Base-by-base conservation (phyloP, 2,888 invertebrate genomes). In the Sarcophaga rosellei region DNA sequence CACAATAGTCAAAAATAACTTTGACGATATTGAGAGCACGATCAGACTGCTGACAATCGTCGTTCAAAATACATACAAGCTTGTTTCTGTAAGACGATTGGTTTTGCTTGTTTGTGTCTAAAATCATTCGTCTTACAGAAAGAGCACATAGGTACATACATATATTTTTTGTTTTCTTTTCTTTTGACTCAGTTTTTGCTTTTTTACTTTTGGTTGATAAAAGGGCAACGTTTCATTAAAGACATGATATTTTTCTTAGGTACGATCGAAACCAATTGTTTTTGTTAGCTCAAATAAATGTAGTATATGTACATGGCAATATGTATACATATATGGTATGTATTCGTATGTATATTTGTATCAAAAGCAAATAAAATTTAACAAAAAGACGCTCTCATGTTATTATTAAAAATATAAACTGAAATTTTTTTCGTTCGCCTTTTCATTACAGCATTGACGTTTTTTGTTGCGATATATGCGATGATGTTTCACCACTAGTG, bases 221-320 rank as follows among this genome's bases (percentile, higher is more conserved):
- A 86, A 86, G 86, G 80, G 83, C 86, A 83, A 81, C 69, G 80
- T 63, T 82, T 86, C 73, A 73, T 80, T 45, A 23, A 80, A 80
- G 61, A 79, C 66, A 70, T 74, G 53, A 62, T 68, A 21, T 69
- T 75, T 63, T 72, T 62, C 20, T 63, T 66, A n/a, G n/a, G 44
- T 45, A 62, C 62, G 23, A 57, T 68, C 68, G 78, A 83, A 73
- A 66, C 72, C 77, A 83, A 83, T 61, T 78, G 45, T 74, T 15
- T 25, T 53, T 35, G 20, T 12, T 61, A 45, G 44, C 15, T 59
- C 4, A 47, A 45, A 20, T 70, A 10, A 23, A 23, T 53, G 17
- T 17, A 53, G 53, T 53, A 15, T 53, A 15, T 47, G 4, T 47
- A 15, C 6, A 35, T 35, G 35, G 35, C 35, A 35, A 35, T 35